Percentiles rank a stretch among this genome's conserved stretches.
phyloP scores from a whole-genome alignment of 2,888 invertebrate genomes.

The Rhingia campestris region DNA sequence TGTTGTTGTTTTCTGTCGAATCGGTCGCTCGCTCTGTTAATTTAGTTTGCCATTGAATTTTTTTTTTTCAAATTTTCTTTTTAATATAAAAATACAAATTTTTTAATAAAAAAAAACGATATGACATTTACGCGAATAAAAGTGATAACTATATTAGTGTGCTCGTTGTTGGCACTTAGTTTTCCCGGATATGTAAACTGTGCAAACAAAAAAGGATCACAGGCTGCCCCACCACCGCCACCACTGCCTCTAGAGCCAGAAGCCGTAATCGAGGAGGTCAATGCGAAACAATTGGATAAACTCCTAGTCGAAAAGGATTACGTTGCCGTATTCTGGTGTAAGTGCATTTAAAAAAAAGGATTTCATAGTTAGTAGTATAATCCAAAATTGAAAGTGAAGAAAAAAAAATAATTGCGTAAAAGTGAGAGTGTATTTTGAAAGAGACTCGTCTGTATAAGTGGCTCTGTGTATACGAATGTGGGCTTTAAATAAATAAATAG shows the following conservation, averaged over 20 bases:
- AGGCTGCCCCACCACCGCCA: constrained; percentile 79
- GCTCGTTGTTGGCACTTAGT: constrained; percentile 81
- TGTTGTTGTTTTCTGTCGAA: constrained; percentile 37
- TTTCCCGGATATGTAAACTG: constrained; percentile 83
- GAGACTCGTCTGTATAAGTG: constrained; percentile 9
- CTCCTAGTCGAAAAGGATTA: constrained; percentile 95
- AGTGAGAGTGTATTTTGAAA: constrained; percentile 53
- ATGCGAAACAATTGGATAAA: constrained; percentile 95
- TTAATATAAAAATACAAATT: constrained; percentile 65
- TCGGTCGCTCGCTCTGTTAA: constrained; percentile 62
- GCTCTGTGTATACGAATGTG: constrained; percentile 6
- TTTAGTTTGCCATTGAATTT: constrained; percentile 27
- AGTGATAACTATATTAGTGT: constrained; percentile 82
- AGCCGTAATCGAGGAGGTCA: constrained; percentile 96
- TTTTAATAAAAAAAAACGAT: constrained; percentile 68
- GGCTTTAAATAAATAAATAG: constrained; percentile 48
- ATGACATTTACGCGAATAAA: constrained; percentile 83
- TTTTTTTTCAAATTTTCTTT: constrained; percentile 26
- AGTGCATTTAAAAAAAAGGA: constrained; percentile 84
- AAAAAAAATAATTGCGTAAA: constrained; percentile 69
- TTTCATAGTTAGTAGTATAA: constrained; percentile 13
- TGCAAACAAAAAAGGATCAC: constrained; percentile 81
- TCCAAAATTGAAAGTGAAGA: constrained; percentile 48
- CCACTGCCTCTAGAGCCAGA: constrained; percentile 83
- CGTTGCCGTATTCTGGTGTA: constrained; percentile 98